Base-by-base conservation (phyloP, 1,140 invertebrate species). In the Phocides pigmalion region DNA sequence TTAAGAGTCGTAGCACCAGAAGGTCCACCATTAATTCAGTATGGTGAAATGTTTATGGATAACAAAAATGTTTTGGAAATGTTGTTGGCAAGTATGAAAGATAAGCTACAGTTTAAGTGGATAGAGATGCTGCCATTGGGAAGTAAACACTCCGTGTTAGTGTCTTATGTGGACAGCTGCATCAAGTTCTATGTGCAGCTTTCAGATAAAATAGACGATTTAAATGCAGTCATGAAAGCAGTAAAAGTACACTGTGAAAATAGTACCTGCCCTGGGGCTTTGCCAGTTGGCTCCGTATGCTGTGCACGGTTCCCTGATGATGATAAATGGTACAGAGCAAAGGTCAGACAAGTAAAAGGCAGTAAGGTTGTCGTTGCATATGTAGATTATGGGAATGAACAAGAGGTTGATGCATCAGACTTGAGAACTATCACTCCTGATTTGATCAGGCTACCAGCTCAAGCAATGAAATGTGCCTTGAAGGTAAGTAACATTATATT, bases 341-440 rank as follows among this genome's bases (percentile, higher is more conserved):
- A 94, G 71, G 93, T 96, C 4, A 74, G 93, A 12, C 80, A 83
- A 1, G 74, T 92, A 1, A 79, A 78, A 39, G 88, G 85, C 9
- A 86, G 92, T 1, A 84, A 87, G 46, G 81, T 94, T 1, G 89
- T 90, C 35, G 94, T 96, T 0, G 87, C 92, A 4, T 96, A 96
- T 86, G 94, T 97, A 0, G 96, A 97, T 86, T 97, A 95, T 92
- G 96, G 96, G 0, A 97, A 97, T 79, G 94, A 96, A 75, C 95
- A 96, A 76, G 92, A 91, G 42, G 92, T 96, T 8, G 77, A 92
- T 8, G 73, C 92, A 0, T 84, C 89, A 12, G 80, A 93, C 17
- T 81, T 97, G 9, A 94, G 94, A 64, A 86, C 85, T 3, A 95
- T 96, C 9, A 93, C 93, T 17, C 91, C 93, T 5, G 93, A 95